These are phyloP conservation scores for Eriosoma lanigerum DNA, from an alignment of 1,140 invertebrate species.

Conservation along the genomic window DNA sequence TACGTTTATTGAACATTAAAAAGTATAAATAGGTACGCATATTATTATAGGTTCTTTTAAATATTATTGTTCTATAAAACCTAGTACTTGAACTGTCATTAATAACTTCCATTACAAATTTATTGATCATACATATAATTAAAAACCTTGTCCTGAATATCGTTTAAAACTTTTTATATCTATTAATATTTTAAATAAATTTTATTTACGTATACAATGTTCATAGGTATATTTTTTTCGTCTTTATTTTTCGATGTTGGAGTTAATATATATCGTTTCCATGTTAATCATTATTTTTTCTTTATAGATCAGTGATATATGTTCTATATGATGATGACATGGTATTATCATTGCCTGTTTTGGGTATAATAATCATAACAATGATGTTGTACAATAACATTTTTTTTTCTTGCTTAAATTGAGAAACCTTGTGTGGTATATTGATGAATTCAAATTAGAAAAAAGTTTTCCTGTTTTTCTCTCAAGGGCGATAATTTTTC, in stretches of 20 bases:
- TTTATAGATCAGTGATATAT: background rate
- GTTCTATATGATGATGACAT: background rate
- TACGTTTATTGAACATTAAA: background rate
- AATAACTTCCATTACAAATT: slow-evolving; percentile 21
- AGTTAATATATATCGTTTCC: background rate
- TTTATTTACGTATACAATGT: background rate
- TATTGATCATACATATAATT: slow-evolving; percentile 6
- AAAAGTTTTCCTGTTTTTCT: slow-evolving; percentile 36
- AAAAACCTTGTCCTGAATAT: slow-evolving; percentile 46
- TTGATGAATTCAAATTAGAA: background rate
- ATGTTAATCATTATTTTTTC: slow-evolving; percentile 9
- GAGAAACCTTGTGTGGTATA: slow-evolving; percentile 20
- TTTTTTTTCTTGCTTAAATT: background rate
- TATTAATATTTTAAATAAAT: too few species aligned
- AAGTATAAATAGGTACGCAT: background rate
- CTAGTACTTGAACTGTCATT: slow-evolving; percentile 41
- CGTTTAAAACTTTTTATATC: slow-evolving; percentile 29
- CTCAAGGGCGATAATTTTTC: slow-evolving; percentile 39
- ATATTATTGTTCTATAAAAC: slow-evolving; percentile 11
- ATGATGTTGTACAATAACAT: slow-evolving; percentile 1
- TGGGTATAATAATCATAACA: background rate
- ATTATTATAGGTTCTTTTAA: background rate
- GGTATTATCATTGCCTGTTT: background rate
- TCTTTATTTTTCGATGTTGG: background rate
- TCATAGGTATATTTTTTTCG: background rate